Percentiles rank a stretch among this genome's conserved stretches.
Conservation (phyloP, 2,113 vertebrate genomes). For the Hepsetus odoe region DNA sequence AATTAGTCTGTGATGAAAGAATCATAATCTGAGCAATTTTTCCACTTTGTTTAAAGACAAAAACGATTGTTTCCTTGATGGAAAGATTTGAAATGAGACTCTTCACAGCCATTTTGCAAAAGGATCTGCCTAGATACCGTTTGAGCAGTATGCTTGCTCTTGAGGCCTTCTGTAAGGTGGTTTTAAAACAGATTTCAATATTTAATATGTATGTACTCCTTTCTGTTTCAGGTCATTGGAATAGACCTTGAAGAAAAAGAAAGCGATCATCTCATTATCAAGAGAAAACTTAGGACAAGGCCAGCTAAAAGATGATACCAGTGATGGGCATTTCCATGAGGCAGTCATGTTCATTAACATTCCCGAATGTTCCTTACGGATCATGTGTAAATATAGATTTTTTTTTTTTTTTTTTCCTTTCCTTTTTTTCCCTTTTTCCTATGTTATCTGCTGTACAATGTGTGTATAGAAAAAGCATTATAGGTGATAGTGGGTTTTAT, state of each 20-base stretch:
- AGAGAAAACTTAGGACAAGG: slow-evolving; percentile 81
- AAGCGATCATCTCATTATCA: slow-evolving; percentile 88
- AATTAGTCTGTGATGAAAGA: too few relatives aligned
- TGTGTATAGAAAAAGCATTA: neutral
- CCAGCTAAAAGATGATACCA: slow-evolving; percentile 62
- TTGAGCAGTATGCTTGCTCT: too few relatives aligned
- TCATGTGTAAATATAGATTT: too few relatives aligned
- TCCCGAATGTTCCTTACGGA: neutral
- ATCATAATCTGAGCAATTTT: too few relatives aligned
- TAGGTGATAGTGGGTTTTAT: neutral
- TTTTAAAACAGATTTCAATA: neutral
- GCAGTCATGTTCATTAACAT: neutral
- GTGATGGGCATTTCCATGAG: neutral
- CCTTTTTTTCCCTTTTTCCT: too few relatives aligned
- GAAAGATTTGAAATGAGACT: too few relatives aligned
- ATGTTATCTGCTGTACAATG: neutral
- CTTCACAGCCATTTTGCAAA: too few relatives aligned
- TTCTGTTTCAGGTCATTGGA: slow-evolving; percentile 71
- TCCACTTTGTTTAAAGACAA: too few relatives aligned
- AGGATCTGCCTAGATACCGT: too few relatives aligned
- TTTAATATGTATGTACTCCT: neutral
- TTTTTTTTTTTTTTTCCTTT: too few relatives aligned
- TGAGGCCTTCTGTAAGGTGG: too few relatives aligned
- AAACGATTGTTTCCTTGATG: too few relatives aligned
- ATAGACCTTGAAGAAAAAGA: slow-evolving; percentile 77